Evolutionary conservation across 92 coral and sea anemone genomes (phyloP), one percentile per base, ranked within the genome.

Genomic region (Epizoanthus stellaris): DNA sequence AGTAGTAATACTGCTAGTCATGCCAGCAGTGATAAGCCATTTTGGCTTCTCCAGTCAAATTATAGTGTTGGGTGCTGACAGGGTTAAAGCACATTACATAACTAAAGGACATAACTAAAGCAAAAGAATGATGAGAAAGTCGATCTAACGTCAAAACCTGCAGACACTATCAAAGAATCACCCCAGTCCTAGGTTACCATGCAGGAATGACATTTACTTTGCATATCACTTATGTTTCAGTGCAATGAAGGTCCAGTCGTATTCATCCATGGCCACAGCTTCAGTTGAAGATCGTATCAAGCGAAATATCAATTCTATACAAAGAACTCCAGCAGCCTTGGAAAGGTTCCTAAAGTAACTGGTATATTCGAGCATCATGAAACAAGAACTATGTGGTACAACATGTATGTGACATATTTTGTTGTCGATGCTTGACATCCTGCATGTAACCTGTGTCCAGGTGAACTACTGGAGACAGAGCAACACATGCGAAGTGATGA

Each of bases 261-360:
- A 91, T 75, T 92, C 99, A 15, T 96, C 99, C 13, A 88, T 87
- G 73, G 54, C 96, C 5, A 91, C 96, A 4, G 94, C 99, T 19
- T 87, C 93, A 70, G 99, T 96, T 38, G 87, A 91, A 67, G 98
- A 96, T 82, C 92, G 99, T 67, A 94, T 96, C 67, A 93, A 93
- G 60, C 85, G 99, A 45, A 96, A 96, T 75, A 94, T 96, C 85
- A 95, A 96, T 85, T 93, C 98, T 10, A 87, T 96, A n/a, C 99
- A 97, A 80, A 88, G 99, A 73, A 97, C 99, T 42, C 91, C 98
- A 10, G 96, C 95, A 4, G 99, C 96, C 5, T 83, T 94, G 70
- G 98, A 97, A 36, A 94, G 93, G 57, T 97, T 97, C 86, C 85
- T 97, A 67, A 88, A 94, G 86, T 81, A 30, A 64, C 83, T 10